Evolutionary conservation across 2,888 invertebrate genomes (phyloP).

Genomic region (Ypsolopha sequella): DNA sequence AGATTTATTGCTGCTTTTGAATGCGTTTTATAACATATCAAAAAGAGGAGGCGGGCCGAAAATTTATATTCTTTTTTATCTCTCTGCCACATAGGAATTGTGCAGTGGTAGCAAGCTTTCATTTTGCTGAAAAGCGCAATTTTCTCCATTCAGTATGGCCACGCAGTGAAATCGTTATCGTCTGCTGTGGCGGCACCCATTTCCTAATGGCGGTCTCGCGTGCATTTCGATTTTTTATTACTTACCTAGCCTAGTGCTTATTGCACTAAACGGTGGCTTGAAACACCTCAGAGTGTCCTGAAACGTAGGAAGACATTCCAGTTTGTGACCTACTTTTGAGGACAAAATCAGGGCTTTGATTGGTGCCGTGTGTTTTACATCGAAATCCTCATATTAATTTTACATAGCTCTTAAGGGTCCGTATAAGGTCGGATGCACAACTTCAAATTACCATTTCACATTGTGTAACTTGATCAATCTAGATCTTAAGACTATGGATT

Average conservation of each 20-base stretch:
- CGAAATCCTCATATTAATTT: no score
- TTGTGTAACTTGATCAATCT: no score
- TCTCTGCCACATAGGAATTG: slow-evolving; percentile 29
- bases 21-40: slow-evolving; percentile 32
- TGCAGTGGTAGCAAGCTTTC: slow-evolving; percentile 47
- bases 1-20: slow-evolving; percentile 32
- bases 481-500: no score
- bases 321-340: background rate
- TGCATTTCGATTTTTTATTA: slow-evolving; percentile 54
- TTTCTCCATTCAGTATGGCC: slow-evolving; percentile 58
- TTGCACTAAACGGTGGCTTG: background rate
- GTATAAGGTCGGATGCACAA: no score
- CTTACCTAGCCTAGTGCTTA: slow-evolving; percentile 17
- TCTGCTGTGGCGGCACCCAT: slow-evolving; percentile 53
- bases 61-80: slow-evolving; percentile 37
- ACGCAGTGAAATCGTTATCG: slow-evolving; percentile 62
- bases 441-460: no score
- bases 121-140: slow-evolving; percentile 65
- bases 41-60: slow-evolving; percentile 29
- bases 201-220: slow-evolving; percentile 64
- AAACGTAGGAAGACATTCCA: background rate
- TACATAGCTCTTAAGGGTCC: no score
- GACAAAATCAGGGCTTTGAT: no score
- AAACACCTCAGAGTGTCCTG: background rate
- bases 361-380: no score